phyloP scores from a whole-genome alignment of 2,888 invertebrate genomes.

The Selenia dentaria region DNA sequence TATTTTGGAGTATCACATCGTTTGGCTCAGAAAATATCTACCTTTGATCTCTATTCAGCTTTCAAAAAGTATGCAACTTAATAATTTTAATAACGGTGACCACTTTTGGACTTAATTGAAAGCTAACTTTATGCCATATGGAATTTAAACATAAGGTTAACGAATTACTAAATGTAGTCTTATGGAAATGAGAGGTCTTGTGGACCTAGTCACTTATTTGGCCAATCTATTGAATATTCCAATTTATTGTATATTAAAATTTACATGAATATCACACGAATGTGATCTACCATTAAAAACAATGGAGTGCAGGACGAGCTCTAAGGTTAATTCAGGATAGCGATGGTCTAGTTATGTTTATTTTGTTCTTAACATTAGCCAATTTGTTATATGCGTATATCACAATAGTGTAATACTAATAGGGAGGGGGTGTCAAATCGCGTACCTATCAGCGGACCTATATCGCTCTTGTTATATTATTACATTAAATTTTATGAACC shows the following conservation, averaged over 20 bases:
- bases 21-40: slow-evolving; percentile 84
- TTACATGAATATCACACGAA: slow-evolving; percentile 71
- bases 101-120: slow-evolving; percentile 81
- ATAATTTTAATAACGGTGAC: slow-evolving; percentile 76
- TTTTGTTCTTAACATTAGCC: slow-evolving; percentile 82
- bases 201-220: slow-evolving; percentile 83
- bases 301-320: slow-evolving; percentile 82
- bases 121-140: slow-evolving; percentile 85
- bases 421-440: slow-evolving; percentile 84
- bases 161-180: slow-evolving; percentile 84
- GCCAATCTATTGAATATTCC: slow-evolving; percentile 84
- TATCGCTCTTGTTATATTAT: slow-evolving; percentile 74
- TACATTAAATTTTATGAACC: slow-evolving; percentile 80
- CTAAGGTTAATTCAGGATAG: slow-evolving; percentile 78
- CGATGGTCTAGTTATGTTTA: slow-evolving; percentile 83
- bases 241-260: slow-evolving; percentile 82
- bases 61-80: slow-evolving; percentile 83
- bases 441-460: slow-evolving; percentile 67
- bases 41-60: slow-evolving; percentile 84
- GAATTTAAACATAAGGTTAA: slow-evolving; percentile 84
- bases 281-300: slow-evolving; percentile 74
- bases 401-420: slow-evolving; percentile 82
- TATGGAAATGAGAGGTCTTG: slow-evolving; percentile 77
- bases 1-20: slow-evolving; percentile 84
- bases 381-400: slow-evolving; percentile 84